Evolutionary conservation across 2,797 vertebrate genomes (phyloP).

Genomic region (Bovichtus variegatus): DNA sequence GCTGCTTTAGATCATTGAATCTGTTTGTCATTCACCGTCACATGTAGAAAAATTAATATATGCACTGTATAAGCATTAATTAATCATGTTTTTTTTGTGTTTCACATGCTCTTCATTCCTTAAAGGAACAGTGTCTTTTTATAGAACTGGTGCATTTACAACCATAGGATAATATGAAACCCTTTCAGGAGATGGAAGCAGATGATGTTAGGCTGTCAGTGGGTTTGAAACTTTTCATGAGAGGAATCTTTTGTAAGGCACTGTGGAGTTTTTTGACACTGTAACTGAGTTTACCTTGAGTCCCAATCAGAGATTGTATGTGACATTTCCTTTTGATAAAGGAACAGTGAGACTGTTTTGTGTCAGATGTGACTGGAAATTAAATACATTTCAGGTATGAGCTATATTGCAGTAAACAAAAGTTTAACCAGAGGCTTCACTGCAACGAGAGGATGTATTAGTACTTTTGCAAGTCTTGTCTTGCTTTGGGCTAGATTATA

Average conservation of each 20-base stretch:
- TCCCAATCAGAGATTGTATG: background rate
- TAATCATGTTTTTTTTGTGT: constrained; percentile 6
- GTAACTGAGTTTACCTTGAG: constrained; percentile 19
- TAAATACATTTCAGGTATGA: constrained; percentile 43
- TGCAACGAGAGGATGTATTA: constrained; percentile 30
- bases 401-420: constrained; percentile 25
- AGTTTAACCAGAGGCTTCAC: constrained; percentile 17
- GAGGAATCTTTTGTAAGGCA: background rate
- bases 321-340: constrained; percentile 5
- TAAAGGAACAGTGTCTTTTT: constrained; percentile 71
- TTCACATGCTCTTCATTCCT: constrained; percentile 21
- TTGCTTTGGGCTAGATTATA: constrained; percentile 64
- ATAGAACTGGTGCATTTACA: constrained; percentile 25
- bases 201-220: background rate
- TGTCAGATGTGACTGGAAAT: constrained; percentile 3
- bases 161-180: background rate
- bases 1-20: background rate
- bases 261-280: constrained; percentile 3
- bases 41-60: background rate
- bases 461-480: constrained; percentile 43
- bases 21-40: constrained; percentile 11
- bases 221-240: background rate
- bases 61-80: constrained; percentile 8
- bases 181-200: constrained; percentile 2
- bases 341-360: background rate